Evolutionary conservation across 2,797 vertebrate species (phyloP).

Genomic region (Taeniopygia guttata): DNA sequence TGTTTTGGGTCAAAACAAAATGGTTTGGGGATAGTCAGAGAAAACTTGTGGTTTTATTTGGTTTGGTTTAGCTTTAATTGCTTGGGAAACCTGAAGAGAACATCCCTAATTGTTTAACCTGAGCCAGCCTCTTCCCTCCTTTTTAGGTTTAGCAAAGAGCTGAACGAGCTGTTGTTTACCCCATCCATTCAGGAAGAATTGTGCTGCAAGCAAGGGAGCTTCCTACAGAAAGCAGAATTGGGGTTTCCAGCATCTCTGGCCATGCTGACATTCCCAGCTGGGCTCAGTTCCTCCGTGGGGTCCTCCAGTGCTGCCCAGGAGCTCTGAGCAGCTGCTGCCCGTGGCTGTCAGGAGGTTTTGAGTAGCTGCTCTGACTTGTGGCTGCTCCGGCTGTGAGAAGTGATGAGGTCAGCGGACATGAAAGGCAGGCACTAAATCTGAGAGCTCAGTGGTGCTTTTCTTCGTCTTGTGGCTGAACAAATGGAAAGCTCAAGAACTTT

Average conservation of each 20-base stretch:
- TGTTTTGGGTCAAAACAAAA: neutral
- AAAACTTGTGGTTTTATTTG: neutral
- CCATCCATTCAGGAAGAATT: neutral
- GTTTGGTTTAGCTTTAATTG: neutral
- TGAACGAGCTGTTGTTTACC: neutral
- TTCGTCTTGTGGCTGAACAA: neutral
- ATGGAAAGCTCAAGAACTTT: neutral
- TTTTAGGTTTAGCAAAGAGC: neutral
- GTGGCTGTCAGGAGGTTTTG: neutral
- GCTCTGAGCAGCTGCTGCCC: neutral
- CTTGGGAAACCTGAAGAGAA: neutral
- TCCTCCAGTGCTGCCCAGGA: neutral
- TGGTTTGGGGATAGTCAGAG: neutral
- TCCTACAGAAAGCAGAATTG: neutral
- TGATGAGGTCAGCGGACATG: neutral
- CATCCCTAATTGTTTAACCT: neutral
- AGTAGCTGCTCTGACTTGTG: neutral
- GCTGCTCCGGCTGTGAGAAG: neutral
- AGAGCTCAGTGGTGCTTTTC: neutral
- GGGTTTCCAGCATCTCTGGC: neutral
- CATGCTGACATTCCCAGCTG: neutral
- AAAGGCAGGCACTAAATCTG: neutral
- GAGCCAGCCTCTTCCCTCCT: neutral
- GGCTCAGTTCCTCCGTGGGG: neutral
- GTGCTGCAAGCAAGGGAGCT: neutral